phyloP scores from a whole-genome alignment of 1,140 invertebrate species.

The Sinonovacula constricta region DNA sequence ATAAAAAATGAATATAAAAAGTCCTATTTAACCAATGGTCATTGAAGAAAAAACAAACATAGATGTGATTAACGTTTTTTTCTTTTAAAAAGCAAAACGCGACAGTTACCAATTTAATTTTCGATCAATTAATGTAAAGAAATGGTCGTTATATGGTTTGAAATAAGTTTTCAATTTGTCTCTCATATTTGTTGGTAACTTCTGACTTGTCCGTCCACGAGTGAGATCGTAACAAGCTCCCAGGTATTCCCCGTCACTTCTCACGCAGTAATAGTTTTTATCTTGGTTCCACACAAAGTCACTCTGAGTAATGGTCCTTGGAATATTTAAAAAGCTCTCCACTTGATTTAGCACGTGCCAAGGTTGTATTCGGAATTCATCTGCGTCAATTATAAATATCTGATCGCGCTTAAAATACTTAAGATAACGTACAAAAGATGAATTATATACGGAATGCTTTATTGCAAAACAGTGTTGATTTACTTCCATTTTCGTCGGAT shows the following conservation, averaged over 20 bases:
- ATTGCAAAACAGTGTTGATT: constrained; percentile 35
- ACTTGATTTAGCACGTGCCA: constrained; percentile 1
- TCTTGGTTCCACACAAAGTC: constrained; percentile 19
- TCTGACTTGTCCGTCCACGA: not conserved
- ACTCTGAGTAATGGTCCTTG: not conserved
- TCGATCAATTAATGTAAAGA: constrained; percentile 5
- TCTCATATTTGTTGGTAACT: not conserved
- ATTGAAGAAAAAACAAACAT: too few species aligned
- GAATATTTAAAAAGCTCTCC: not conserved
- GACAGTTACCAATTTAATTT: constrained; percentile 11
- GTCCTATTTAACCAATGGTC: too few species aligned
- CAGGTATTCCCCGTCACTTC: not conserved
- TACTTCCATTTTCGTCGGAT: not conserved
- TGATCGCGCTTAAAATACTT: constrained; percentile 19
- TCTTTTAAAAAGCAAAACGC: too few species aligned
- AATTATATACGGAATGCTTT: constrained; percentile 21
- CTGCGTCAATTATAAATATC: constrained; percentile 16
- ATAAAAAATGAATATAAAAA: too few species aligned
- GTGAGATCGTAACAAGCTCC: constrained; percentile 2
- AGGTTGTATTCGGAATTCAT: constrained; percentile 5
- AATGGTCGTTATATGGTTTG: constrained; percentile 23
- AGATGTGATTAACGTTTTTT: too few species aligned
- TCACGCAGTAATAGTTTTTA: constrained; percentile 1
- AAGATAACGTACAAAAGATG: constrained; percentile 6
- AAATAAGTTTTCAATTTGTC: constrained; percentile 2